Evolutionary conservation across 2,113 vertebrate genomes (phyloP), one percentile per base, ranked within the genome.

Genomic region (Montifringilla adamsi): DNA sequence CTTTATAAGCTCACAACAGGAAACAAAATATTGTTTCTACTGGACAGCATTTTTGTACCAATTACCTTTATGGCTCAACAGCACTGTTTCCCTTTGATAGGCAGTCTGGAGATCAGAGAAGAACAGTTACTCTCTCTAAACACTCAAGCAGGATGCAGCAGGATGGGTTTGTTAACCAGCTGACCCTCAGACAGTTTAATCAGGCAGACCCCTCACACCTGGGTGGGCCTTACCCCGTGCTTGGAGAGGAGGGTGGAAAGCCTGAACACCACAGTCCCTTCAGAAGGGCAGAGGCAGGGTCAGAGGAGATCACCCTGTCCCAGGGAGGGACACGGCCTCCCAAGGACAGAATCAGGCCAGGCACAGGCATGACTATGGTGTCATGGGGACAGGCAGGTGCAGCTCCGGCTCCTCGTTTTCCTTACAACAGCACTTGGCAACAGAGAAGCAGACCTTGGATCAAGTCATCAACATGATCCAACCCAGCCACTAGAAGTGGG

Each of bases 391-490:
- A 46, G n/a, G 33, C 28, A 55, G 16, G 14, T 7, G 33, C n/a
- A 74, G 33, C n/a, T 55, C 46, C 1, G 1, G 55, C 43, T 72
- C 27, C 66, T 35, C 9, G 11, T 24, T 44, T 79, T 83, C 46
- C 28, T 44, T 49, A 58, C 2, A 58, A 8, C 7, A 0, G 2
- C 5, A 2, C 59, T 46, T 2, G 0, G 22, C 1, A 3, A 43
- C 35, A 55, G 56, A 74, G 30, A 3, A 90, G 55, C 8, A 2
- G 41, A 76, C 14, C 35, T 50, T 33, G 39, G 39, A 37, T 46
- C 1, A 0, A 13, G 16, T 63, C 44, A 49, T 6, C 15, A 67
- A 19, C 13, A 35, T 35, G 35, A 52, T 21, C n/a, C 28, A 89
- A 26, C 10, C 63, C 22, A 49, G 31, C 10, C 31, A 27, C 31